Evolutionary conservation across 2,113 vertebrate species (phyloP).

Genomic region (Sphyrna mokarran): DNA sequence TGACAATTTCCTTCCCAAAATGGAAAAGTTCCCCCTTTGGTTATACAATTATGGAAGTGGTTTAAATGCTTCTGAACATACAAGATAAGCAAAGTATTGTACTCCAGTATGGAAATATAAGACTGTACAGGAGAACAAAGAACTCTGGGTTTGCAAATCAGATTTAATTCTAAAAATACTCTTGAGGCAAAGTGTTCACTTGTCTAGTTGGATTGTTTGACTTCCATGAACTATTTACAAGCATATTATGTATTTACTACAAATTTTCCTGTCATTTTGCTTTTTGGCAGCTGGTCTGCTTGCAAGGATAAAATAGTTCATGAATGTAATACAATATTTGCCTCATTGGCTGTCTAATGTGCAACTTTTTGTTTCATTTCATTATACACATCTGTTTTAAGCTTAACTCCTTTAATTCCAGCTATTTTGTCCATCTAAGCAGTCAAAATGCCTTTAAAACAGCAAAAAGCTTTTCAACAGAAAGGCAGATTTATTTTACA

Average conservation of each 20-base stretch:
- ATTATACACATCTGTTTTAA: background rate
- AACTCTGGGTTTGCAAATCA: background rate
- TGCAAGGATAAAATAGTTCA: background rate
- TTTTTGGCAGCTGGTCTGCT: background rate
- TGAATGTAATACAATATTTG: background rate
- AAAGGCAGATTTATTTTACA: background rate
- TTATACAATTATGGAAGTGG: background rate
- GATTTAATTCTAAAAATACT: background rate
- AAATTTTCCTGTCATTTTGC: background rate
- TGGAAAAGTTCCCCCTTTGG: background rate
- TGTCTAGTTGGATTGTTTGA: background rate
- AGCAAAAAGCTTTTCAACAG: background rate
- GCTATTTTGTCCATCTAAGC: background rate
- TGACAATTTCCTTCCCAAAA: background rate
- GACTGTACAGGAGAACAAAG: background rate
- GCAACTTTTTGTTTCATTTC: background rate
- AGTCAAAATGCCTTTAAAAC: background rate
- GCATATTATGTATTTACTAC: background rate
- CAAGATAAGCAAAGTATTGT: background rate
- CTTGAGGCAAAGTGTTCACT: background rate
- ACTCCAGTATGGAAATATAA: background rate
- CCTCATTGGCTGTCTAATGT: background rate
- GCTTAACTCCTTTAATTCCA: background rate
- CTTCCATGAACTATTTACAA: background rate
- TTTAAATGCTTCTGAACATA: background rate